Percentiles rank a stretch among this genome's conserved stretches.
These are phyloP conservation scores for Xenentodon cancila DNA, from an alignment of 2,797 vertebrate species.

Conservation along the genomic window DNA sequence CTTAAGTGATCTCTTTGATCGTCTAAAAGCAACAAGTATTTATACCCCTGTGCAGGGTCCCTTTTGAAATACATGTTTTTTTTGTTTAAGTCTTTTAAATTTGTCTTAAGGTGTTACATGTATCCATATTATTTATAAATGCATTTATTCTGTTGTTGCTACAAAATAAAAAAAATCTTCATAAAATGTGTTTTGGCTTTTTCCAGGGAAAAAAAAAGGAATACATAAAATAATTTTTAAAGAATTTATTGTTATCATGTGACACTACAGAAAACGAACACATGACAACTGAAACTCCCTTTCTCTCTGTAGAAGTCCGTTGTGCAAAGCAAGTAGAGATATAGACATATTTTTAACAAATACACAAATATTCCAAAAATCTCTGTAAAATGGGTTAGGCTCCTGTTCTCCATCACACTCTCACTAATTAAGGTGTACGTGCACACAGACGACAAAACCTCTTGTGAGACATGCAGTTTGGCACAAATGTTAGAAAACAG, in stretches of 20 bases:
- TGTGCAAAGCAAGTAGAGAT: constrained; percentile 62
- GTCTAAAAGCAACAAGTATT: constrained; percentile 74
- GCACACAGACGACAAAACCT: constrained; percentile 39
- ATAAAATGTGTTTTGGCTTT: constrained; percentile 57
- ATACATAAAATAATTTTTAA: constrained; percentile 27
- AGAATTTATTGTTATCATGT: constrained; percentile 70
- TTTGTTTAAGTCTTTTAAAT: constrained; percentile 49
- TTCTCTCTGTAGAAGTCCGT: constrained; percentile 34
- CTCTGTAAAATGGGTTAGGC: constrained; percentile 28
- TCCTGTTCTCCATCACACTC: constrained; percentile 13
- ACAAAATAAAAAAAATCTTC: constrained; percentile 61
- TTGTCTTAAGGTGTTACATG: constrained; percentile 79
- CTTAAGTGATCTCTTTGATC: constrained; percentile 67
- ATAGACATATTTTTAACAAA: constrained; percentile 42
- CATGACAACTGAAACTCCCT: constrained; percentile 42
- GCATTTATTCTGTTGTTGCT: constrained; percentile 75
- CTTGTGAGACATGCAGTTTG: constrained; percentile 71
- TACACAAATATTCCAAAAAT: constrained; percentile 60
- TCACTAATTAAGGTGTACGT: constrained; percentile 36
- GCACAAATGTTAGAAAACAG: constrained; percentile 62
- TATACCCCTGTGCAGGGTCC: constrained; percentile 63
- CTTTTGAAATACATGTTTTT: constrained; percentile 67
- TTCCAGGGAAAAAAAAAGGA: background rate
- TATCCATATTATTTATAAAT: constrained; percentile 80
- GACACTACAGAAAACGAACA: constrained; percentile 45